Evolutionary conservation across 1,140 invertebrate genomes (phyloP).

Genomic region (Cydia strobilella): DNA sequence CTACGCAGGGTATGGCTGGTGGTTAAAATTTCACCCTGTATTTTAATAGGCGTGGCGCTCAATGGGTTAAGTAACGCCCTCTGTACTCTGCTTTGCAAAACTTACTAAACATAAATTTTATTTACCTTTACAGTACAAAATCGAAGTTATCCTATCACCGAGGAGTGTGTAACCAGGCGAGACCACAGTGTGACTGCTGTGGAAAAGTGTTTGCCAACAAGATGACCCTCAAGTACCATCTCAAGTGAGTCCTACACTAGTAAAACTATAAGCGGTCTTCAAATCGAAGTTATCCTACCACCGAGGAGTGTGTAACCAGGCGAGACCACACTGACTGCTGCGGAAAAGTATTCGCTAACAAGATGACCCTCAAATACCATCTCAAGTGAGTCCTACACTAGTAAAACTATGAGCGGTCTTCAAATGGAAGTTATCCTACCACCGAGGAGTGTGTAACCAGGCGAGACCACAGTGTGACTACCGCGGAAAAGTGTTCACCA

Average conservation of each 20-base stretch:
- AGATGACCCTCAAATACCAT: constrained; percentile 66
- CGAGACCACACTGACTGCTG: constrained; percentile 70
- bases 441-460: constrained; percentile 49
- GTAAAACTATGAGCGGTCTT: no score
- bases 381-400: constrained; percentile 57
- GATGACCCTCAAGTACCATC: constrained; percentile 64
- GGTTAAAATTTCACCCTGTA: no score
- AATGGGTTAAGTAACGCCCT: no score
- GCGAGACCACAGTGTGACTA: constrained; percentile 69
- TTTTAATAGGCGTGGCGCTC: no score
- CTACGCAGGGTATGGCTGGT: no score
- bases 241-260: constrained; percentile 58
- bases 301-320: constrained; percentile 48
- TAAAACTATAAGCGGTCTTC: no score
- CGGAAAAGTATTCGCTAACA: constrained; percentile 69
- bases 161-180: constrained; percentile 51
- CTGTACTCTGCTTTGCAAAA: no score
- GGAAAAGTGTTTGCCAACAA: constrained; percentile 71
- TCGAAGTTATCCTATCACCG: constrained; percentile 61
- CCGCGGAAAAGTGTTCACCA: constrained; percentile 69
- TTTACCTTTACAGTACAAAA: constrained; percentile 54
- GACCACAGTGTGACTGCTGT: constrained; percentile 69
- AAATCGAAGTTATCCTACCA: constrained; percentile 64
- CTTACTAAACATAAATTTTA: neutral
- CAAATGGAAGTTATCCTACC: constrained; percentile 60